These are phyloP conservation scores for Falco concolor DNA, from an alignment of 2,797 vertebrate species.

Conservation along the genomic window DNA sequence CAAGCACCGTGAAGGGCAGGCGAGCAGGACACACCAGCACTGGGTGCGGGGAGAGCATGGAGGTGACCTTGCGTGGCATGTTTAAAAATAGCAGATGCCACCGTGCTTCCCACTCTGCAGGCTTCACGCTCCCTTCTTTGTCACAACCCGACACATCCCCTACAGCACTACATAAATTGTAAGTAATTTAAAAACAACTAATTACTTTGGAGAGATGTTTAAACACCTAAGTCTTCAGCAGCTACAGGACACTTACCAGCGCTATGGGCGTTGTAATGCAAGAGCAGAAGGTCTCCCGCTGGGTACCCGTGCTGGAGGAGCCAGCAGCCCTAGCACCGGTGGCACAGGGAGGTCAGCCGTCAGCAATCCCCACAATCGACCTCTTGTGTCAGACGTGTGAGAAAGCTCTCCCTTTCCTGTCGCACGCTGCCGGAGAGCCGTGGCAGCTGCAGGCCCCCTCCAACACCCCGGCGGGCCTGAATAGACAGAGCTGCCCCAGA, in stretches of 20 bases:
- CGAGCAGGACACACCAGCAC: fast-evolving
- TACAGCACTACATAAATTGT: background rate
- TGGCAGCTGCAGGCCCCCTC: constrained; percentile 41
- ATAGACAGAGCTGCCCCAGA: constrained; percentile 33
- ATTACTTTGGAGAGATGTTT: constrained; percentile 5
- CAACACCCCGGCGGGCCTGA: background rate
- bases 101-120: fast-evolving
- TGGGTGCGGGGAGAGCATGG: background rate
- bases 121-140: background rate
- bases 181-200: constrained; percentile 27
- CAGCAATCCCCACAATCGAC: constrained; percentile 47
- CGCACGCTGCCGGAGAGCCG: constrained; percentile 34
- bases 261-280: background rate
- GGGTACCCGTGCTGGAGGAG: background rate
- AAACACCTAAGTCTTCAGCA: background rate
- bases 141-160: background rate
- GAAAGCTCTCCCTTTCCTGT: constrained; percentile 67
- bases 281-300: background rate
- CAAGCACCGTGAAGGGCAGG: background rate
- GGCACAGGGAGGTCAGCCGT: constrained; percentile 1
- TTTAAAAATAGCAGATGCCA: constrained; percentile 31
- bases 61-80: background rate
- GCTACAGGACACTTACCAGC: background rate
- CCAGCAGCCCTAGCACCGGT: background rate
- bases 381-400: constrained; percentile 54